These are phyloP conservation scores for Chaetura pelagica DNA, from an alignment of 2,113 vertebrate species.

Conservation along the genomic window DNA sequence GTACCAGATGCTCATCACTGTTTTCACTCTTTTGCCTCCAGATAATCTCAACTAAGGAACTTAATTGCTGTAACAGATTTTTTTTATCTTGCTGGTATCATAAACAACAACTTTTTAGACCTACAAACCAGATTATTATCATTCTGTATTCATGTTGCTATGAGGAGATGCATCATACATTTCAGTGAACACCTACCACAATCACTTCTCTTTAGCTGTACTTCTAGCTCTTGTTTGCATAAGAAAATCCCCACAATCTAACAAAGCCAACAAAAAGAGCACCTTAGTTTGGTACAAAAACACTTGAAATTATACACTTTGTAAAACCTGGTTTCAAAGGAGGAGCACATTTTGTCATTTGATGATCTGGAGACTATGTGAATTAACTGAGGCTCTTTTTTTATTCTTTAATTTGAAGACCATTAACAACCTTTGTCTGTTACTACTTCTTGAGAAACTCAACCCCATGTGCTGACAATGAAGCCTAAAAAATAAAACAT, in stretches of 20 bases:
- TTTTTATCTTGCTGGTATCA: not conserved
- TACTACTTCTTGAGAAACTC: not conserved
- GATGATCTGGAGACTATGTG: not conserved
- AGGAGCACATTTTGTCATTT: not conserved
- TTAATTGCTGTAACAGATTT: not conserved
- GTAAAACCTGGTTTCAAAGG: not conserved
- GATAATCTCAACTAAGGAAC: not conserved
- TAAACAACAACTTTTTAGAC: not conserved
- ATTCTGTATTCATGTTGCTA: not conserved
- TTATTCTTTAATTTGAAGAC: not conserved
- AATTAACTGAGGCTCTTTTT: not conserved
- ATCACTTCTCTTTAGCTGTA: not conserved
- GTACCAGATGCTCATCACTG: not conserved
- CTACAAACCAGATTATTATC: not conserved
- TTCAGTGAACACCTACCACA: not conserved
- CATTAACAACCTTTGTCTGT: not conserved
- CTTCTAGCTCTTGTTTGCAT: not conserved
- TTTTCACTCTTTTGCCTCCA: not conserved
- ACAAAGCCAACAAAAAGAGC: not conserved
- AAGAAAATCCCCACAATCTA: not conserved
- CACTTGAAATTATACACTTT: not conserved
- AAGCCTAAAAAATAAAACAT: not conserved
- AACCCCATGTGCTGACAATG: not conserved
- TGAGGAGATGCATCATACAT: not conserved
- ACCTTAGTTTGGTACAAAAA: not conserved